Evolutionary conservation across 2,797 vertebrate species (phyloP), one percentile per base, ranked within the genome.

Genomic region (Labeo calbasu): DNA sequence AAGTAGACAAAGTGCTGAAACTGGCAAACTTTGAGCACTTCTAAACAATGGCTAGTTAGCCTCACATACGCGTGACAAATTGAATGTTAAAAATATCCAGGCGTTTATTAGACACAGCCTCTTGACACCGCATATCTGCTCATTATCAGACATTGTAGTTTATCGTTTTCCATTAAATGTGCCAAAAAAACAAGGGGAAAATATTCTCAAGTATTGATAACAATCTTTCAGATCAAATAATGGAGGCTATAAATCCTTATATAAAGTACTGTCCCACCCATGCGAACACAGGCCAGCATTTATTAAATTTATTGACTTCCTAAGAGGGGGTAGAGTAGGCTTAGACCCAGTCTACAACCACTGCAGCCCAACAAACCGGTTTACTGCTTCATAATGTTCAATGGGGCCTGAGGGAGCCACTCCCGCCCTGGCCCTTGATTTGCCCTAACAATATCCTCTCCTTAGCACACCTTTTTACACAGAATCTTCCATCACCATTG

Each of bases 341-440:
- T 84, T 71, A 88, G 87, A 80, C 86, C 84, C 63, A 76, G 82
- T 86, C 68, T 59, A 76, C 85, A 82, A 78, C 78, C 89, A 48
- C 71, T 46, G 51, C 84, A 88, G 87, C 90, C 87, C 89, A 84
- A 86, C 79, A 88, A 88, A 82, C 84, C 61, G 79, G 87, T 90
- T 87, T 87, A 90, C 83, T 69, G 83, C 88, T 89, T 87, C 69
- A 75, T 88, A 87, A 84, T 83, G 86, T 83, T 79, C 86, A 84
- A 87, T 78, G 28, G 85, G 87, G 85, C 92, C 90, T 88, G 10
- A 79, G 91, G 93, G 90, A 83, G 88, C 90, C 90, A 91, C 88
- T 90, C 92, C 89, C 88, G 51, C 72, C 32, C 48, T 68, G 66
- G 80, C 69, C 77, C 83, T 79, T 69, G 70, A 70, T 68, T 55